phyloP scores from a whole-genome alignment of 2,797 vertebrate genomes.

The Liparis tanakae region DNA sequence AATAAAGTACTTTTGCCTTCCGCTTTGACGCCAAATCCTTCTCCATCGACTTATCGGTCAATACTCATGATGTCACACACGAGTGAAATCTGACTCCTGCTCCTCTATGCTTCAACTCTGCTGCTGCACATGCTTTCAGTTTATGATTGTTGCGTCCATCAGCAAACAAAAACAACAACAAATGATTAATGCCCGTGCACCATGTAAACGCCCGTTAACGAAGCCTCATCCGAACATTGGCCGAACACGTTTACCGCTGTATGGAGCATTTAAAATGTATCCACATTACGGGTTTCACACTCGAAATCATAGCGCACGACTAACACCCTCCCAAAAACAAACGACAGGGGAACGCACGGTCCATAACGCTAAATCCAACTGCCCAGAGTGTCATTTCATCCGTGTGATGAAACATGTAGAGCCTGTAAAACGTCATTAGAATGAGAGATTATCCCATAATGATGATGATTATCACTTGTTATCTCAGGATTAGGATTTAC shows the following conservation, averaged over 20 bases:
- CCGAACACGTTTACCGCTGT: slow-evolving; percentile 16
- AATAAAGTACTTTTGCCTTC: no score
- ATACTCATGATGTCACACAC: not conserved
- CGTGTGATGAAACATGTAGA: not conserved
- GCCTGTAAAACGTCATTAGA: no score
- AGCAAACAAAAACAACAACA: not conserved
- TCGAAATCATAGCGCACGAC: slow-evolving; percentile 28
- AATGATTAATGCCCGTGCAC: not conserved
- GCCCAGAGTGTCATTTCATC: no score
- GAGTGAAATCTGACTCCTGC: not conserved
- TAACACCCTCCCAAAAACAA: slow-evolving; percentile 8
- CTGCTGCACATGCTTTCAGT: not conserved
- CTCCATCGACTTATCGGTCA: not conserved
- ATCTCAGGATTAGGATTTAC: no score
- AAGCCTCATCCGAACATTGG: slow-evolving; percentile 18
- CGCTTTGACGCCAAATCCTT: no score
- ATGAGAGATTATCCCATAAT: no score
- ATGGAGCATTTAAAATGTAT: not conserved
- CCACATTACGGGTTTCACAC: not conserved
- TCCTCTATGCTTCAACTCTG: not conserved
- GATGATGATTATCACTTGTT: no score
- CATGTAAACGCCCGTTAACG: not conserved
- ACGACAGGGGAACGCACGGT: not conserved
- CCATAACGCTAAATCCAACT: no score
- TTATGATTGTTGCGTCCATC: not conserved